phyloP scores from a whole-genome alignment of 2,888 invertebrate genomes.

The Megamerina dolium region DNA sequence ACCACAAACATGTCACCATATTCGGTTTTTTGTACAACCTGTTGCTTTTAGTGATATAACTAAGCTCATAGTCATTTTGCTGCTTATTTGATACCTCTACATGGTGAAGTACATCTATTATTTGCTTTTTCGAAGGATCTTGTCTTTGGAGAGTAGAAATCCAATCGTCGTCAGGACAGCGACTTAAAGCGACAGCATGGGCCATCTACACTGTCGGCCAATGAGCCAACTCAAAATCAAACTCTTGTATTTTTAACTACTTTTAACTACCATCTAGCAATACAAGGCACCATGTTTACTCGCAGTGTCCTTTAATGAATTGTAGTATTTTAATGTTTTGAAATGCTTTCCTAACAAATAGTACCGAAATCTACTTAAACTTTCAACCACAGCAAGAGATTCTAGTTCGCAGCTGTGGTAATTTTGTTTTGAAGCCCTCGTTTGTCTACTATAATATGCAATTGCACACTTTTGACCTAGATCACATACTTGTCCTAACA shows the following conservation, averaged over 20 bases:
- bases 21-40: no score
- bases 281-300: conserved; percentile 8
- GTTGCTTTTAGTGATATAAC: no score
- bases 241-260: conserved; percentile 20
- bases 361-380: conserved; percentile 16
- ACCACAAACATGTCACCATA: no score
- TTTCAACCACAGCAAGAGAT: conserved; percentile 13
- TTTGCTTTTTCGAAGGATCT: no score
- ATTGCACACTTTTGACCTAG: conserved; percentile 2
- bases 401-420: conserved; percentile 16
- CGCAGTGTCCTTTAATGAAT: conserved; percentile 9
- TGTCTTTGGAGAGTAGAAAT: no score
- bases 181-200: no score
- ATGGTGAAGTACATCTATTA: no score
- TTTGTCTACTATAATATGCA: conserved; percentile 11
- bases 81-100: no score
- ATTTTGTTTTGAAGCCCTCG: conserved; percentile 6
- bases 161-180: no score
- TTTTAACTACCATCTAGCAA: conserved; percentile 24
- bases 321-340: conserved; percentile 14
- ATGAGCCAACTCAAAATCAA: conserved; percentile 13
- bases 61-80: no score
- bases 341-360: conserved; percentile 14
- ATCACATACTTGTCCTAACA: conserved; percentile 8
- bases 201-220: conserved; percentile 16